Conservation (phyloP, 1,140 invertebrate genomes). For the Penaeus vannamei region DNA sequence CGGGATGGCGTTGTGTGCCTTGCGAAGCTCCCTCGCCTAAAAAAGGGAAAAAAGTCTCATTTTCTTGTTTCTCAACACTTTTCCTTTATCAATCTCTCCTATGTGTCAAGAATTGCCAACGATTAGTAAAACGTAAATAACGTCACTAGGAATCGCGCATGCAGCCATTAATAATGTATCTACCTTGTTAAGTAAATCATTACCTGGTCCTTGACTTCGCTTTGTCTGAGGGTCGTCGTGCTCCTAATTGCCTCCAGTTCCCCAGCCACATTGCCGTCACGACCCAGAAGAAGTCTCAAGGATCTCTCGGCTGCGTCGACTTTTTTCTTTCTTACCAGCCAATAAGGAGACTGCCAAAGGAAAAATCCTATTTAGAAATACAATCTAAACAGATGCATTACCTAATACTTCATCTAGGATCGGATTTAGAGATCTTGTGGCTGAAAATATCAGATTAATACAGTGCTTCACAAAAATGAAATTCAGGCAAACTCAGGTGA, state of each 20-base stretch:
- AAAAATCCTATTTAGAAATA: too few relatives aligned
- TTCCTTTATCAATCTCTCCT: too few relatives aligned
- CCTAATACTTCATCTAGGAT: background rate
- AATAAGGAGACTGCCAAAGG: conserved; percentile 29
- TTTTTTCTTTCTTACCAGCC: conserved; percentile 20
- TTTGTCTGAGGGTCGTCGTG: background rate
- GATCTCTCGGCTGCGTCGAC: background rate
- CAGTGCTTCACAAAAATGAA: background rate
- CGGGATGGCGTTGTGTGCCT: too few relatives aligned
- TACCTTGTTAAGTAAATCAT: too few relatives aligned
- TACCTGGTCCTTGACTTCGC: conserved; percentile 35
- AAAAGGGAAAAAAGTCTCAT: too few relatives aligned
- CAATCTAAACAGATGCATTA: background rate
- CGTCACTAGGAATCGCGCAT: too few relatives aligned
- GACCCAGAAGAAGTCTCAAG: conserved; percentile 5
- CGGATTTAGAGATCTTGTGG: background rate
- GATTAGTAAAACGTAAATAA: too few relatives aligned
- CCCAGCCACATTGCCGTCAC: background rate
- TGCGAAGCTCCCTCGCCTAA: too few relatives aligned
- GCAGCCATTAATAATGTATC: too few relatives aligned
- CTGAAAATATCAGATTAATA: too few relatives aligned
- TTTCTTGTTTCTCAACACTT: too few relatives aligned
- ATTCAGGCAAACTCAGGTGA: background rate
- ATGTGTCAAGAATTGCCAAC: too few relatives aligned
- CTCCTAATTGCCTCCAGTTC: conserved; percentile 12